Base-by-base conservation (phyloP, 2,888 invertebrate species). In the Epirrita christyi region DNA sequence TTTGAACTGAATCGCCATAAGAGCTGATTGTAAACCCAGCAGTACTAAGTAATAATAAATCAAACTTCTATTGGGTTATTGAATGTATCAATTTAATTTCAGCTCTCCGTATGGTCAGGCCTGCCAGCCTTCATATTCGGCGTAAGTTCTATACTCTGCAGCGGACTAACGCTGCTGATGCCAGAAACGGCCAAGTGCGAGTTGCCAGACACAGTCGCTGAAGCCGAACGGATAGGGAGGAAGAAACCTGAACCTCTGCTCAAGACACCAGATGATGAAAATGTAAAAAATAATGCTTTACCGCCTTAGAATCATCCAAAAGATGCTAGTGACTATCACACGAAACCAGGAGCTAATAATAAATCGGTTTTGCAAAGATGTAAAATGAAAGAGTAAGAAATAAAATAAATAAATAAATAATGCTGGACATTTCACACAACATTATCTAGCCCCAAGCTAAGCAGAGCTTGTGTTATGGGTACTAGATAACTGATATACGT, bases 101-200 rank as follows among this genome's bases (percentile, higher is more conserved):
- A 93, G 93, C 86, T 92, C 58, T 83, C 87, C 0, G 81, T 89
- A 50, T 93, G 90, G 85, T 72, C 83, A 0, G 87, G 89, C 0
- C 75, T 93, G 1, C 93, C 93, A 0, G 68, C 93, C 2, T 71
- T 93, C 13, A 73, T 93, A 40, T 93, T 93, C 70, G 92, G 93
- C 0, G 69, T 88, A 13, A 83, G 91, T 34, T 92, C 93, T 0
- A 78, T 90, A 0, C 61, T 86, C 13, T 87, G 89, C 1, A 93
- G 93, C 0, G 71, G 72, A 0, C 75, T 93, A 10, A 86, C 92
- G 1, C 70, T 92, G 15, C 66, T 88, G 3, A 92, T 93, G 82
- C 93, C 93, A 0, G 93, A 93, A 70, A 93, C 93, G 0, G 87
- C 92, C 3, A 78, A 83, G 44, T 73, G 81, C 1, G 88, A 88